Base-by-base conservation (phyloP, 2,888 invertebrate species). In the Chrysomela aeneicollis region DNA sequence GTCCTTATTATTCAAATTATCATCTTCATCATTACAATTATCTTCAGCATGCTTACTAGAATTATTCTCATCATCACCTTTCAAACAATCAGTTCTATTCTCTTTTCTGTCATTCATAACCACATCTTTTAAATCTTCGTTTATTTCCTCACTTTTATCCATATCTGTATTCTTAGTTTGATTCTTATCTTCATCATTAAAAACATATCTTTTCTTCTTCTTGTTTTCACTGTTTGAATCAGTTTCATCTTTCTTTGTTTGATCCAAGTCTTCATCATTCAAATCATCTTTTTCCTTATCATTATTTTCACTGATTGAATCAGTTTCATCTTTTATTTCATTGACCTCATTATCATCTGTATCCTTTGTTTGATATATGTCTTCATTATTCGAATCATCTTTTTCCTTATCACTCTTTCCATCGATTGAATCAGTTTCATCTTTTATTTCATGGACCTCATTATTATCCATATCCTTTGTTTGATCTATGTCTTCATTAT, bases 141-240 rank as follows among this genome's bases (percentile, higher is more conserved):
- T 22, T 55, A 19, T 17, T n/a, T n/a, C n/a, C n/a, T n/a, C n/a
- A n/a, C n/a, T n/a, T n/a, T n/a, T n/a, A n/a, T n/a, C n/a, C n/a
- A n/a, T n/a, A n/a, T 59, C 15, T 18, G 53, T 32, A 6, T 8
- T 18, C 26, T 32, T 42, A 47, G 26, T 53, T 12, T 54, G 32
- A 35, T 37, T n/a, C n/a, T 37, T 17, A 21, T 61, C 61, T 15
- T 49, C 35, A 35, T 55, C 32, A 10, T 32, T n/a, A n/a, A 10
- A 8, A 35, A 5, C n/a, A 15, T 51, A 18, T 15, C 42, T 35
- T 37, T 12, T 6, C 55, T 52, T 46, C n/a, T 57, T 42, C 5
- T 50, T 15, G 8, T 21, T 55, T 15, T 15, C 15, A 42, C 42
- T 42, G 12, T 15, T 42, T 15, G 4, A n/a, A 15, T 42, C 53